Evolutionary conservation across 2,797 vertebrate genomes (phyloP).

Genomic region (Acanthurus lineatus): DNA sequence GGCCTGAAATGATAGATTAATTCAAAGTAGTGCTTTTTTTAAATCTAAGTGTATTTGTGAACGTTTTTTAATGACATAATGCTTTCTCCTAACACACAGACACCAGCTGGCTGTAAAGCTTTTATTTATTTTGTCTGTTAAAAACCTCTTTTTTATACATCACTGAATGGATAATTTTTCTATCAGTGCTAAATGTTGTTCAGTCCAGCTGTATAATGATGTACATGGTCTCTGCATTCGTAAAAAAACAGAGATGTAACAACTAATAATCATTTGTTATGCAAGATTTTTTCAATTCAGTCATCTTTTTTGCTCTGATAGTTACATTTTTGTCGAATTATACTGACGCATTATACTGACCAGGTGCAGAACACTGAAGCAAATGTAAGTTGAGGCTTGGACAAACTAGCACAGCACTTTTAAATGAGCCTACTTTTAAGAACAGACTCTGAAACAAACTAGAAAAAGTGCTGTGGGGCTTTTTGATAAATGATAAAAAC

Average conservation of each 20-base stretch:
- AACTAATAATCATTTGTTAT: background rate
- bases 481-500: slow-evolving; percentile 47
- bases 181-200: background rate
- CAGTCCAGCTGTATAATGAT: background rate
- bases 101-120: background rate
- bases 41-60: background rate
- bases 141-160: background rate
- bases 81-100: too few species aligned
- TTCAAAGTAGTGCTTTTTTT: background rate
- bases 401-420: slow-evolving; percentile 4
- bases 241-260: background rate
- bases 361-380: background rate
- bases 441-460: slow-evolving; percentile 16
- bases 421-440: background rate
- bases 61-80: background rate
- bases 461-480: background rate
- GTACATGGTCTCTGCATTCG: background rate
- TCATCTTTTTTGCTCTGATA: background rate
- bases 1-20: background rate
- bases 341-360: background rate
- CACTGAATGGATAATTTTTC: background rate
- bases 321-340: background rate
- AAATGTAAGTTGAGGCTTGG: background rate
- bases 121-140: background rate
- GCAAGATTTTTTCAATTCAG: background rate